A percentile compares a stretch with the other conserved stretches of the same genome.
phyloP scores from a whole-genome alignment of 2,113 vertebrate genomes.

The Gobio gobio region DNA sequence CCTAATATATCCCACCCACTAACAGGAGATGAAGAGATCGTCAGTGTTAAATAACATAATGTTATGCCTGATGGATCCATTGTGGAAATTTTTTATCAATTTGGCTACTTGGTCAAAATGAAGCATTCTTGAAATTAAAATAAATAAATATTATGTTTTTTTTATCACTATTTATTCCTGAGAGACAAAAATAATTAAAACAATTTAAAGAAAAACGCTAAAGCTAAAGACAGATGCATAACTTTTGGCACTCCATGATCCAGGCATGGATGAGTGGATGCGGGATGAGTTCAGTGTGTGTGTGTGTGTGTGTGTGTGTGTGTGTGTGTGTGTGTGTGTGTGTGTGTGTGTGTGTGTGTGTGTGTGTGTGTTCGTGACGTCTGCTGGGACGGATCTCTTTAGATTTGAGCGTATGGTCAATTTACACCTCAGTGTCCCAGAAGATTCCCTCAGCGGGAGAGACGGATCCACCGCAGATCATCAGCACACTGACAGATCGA shows the following conservation, averaged over 20 bases:
- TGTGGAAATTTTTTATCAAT: neutral
- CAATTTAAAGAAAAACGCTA: neutral
- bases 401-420: conserved; percentile 33
- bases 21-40: no score
- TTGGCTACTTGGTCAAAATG: neutral
- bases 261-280: neutral
- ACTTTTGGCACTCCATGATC: neutral
- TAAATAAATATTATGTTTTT: neutral
- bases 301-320: neutral
- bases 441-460: neutral
- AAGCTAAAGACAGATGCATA: neutral
- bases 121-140: neutral
- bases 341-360: neutral
- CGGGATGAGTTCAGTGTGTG: no score
- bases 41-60: no score
- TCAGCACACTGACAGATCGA: no score
- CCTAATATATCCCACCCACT: no score
- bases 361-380: neutral
- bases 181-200: neutral
- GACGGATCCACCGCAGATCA: conserved; percentile 1
- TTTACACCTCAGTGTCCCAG: conserved; percentile 44
- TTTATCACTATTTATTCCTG: neutral
- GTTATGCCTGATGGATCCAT: no score
- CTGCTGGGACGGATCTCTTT: neutral
- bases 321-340: neutral